Evolutionary conservation across 2,797 vertebrate genomes (phyloP).

Genomic region (Sibirionetta formosa): DNA sequence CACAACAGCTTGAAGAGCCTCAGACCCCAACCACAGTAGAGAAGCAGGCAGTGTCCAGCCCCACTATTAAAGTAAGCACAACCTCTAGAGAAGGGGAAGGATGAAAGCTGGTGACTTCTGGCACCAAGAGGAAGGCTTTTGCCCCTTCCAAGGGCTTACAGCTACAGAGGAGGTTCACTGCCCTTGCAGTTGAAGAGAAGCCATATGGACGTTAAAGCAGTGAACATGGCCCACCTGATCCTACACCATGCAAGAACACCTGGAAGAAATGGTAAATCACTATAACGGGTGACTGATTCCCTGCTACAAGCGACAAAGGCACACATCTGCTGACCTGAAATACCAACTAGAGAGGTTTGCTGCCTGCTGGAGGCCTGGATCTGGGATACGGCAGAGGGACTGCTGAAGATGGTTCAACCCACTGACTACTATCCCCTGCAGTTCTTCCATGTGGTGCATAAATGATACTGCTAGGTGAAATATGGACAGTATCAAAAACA

Average conservation of each 20-base stretch:
- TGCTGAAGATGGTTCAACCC: background rate
- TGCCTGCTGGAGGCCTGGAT: background rate
- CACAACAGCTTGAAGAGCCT: background rate
- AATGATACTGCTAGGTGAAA: background rate
- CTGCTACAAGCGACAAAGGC: background rate
- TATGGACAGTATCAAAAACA: background rate
- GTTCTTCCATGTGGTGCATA: background rate
- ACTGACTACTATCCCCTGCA: background rate
- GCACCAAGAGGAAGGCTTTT: background rate
- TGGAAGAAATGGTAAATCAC: background rate
- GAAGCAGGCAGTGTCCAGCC: background rate
- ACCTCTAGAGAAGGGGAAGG: background rate
- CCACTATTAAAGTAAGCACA: background rate
- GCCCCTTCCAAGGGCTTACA: background rate
- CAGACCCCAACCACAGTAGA: background rate
- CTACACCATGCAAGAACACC: background rate
- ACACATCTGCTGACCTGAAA: background rate
- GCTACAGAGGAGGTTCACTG: background rate
- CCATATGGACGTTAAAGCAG: background rate
- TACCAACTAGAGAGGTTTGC: background rate
- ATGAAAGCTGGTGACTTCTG: background rate
- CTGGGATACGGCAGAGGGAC: background rate
- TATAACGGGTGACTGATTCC: background rate
- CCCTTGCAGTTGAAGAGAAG: background rate
- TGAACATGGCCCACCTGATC: background rate